phyloP scores from a whole-genome alignment of 2,113 vertebrate species.

The Cranoglanis bouderius region DNA sequence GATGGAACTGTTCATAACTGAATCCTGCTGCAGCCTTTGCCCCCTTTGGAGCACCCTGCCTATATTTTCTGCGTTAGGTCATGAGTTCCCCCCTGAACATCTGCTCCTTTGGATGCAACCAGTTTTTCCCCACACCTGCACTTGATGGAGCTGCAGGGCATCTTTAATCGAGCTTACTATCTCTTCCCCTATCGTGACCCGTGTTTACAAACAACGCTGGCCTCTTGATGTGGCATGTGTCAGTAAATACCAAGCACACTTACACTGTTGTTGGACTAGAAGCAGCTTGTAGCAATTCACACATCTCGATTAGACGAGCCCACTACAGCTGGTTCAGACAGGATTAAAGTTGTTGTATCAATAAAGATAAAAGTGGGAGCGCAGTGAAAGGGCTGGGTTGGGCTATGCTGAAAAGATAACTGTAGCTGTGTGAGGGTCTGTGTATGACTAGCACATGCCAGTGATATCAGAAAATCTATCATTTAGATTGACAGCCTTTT shows the following conservation, averaged over 20 bases:
- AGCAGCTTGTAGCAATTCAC: conserved; percentile 38
- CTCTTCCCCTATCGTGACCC: conserved; percentile 42
- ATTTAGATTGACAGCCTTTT: too few species aligned
- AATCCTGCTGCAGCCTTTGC: background rate
- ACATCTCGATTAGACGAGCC: conserved; percentile 33
- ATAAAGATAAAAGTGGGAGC: conserved; percentile 50
- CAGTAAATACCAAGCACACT: conserved; percentile 61
- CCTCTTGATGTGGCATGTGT: conserved; percentile 58
- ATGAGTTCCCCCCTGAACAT: conserved; percentile 35
- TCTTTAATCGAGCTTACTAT: conserved; percentile 59
- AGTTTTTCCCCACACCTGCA: conserved; percentile 51
- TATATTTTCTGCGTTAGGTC: background rate
- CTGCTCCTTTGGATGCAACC: conserved; percentile 45
- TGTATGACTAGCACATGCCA: conserved; percentile 32
- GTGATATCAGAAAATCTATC: conserved; percentile 23
- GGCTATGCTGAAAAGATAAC: conserved; percentile 5
- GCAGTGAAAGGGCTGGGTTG: conserved; percentile 33
- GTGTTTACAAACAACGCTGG: conserved; percentile 55
- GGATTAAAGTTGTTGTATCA: conserved; percentile 47
- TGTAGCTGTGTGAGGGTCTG: conserved; percentile 26
- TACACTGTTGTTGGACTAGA: conserved; percentile 51
- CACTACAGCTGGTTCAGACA: conserved; percentile 25
- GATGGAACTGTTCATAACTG: conserved; percentile 8
- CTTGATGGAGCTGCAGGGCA: conserved; percentile 51
- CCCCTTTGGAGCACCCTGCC: background rate